phyloP scores from a whole-genome alignment of 2,888 invertebrate species.

The Tenodera sinensis region DNA sequence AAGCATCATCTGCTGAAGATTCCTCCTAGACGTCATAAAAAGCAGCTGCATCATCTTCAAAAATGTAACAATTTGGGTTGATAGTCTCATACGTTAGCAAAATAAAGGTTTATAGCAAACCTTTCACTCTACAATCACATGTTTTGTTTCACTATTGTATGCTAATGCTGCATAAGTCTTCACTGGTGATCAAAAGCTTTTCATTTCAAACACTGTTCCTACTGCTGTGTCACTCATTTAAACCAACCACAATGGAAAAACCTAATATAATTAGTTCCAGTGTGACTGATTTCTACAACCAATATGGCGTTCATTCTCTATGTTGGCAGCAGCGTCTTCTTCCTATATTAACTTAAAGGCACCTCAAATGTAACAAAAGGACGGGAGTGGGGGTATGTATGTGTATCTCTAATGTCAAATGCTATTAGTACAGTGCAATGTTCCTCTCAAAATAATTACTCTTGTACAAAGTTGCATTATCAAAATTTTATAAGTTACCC shows the following conservation, averaged over 20 bases:
- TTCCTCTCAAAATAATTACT: no score
- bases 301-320: background rate
- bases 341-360: background rate
- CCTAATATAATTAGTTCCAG: background rate
- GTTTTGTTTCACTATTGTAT: background rate
- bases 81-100: background rate
- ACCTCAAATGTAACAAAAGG: no score
- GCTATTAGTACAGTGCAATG: no score
- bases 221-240: background rate
- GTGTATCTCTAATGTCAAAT: no score
- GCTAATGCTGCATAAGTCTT: background rate
- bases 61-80: background rate
- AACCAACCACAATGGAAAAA: background rate
- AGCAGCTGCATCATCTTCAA: background rate
- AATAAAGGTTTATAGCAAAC: background rate
- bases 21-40: background rate
- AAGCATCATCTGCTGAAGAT: background rate
- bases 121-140: background rate
- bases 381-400: no score
- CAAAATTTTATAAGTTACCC: no score
- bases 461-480: no score
- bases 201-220: background rate
- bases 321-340: background rate
- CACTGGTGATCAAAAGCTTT: background rate
- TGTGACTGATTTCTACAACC: background rate